Percentiles rank a stretch among this genome's conserved stretches.
phyloP scores from a whole-genome alignment of 2,113 vertebrate genomes.

The Pelecanoides urinatrix region DNA sequence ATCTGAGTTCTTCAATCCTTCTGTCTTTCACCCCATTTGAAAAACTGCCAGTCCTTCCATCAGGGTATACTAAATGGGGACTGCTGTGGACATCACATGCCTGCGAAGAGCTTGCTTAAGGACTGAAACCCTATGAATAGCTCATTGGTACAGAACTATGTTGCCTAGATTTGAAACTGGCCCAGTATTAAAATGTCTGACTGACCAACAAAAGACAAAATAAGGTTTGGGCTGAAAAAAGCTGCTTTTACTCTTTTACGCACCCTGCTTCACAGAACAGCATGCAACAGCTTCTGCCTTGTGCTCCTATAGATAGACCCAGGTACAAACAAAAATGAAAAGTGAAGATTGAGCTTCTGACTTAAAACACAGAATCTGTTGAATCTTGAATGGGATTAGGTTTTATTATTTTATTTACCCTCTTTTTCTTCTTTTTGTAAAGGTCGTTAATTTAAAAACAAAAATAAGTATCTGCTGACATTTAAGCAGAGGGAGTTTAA shows the following conservation, averaged over 20 bases:
- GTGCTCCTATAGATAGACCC: not conserved
- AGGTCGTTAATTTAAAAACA: not conserved
- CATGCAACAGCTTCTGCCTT: not conserved
- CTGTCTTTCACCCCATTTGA: not conserved
- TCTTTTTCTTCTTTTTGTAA: not conserved
- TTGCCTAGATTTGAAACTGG: not conserved
- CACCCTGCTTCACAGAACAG: not conserved
- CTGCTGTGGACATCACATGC: not conserved
- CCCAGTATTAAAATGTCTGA: not conserved
- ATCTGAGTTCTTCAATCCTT: not conserved
- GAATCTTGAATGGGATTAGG: conserved; percentile 13
- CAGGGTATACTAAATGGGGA: not conserved
- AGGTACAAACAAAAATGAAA: not conserved
- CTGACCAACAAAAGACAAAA: not conserved
- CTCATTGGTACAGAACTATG: not conserved
- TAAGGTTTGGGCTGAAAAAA: not conserved
- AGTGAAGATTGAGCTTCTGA: not conserved
- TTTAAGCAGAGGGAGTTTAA: conserved; percentile 46
- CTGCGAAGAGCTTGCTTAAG: not conserved
- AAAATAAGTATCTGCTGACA: conserved; percentile 18
- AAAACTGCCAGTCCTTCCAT: not conserved
- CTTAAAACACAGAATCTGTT: not conserved
- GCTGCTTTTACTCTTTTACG: not conserved
- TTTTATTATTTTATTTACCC: conserved; percentile 28
- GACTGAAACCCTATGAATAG: not conserved